phyloP scores from a whole-genome alignment of 2,888 invertebrate genomes.

The Lysandra coridon region DNA sequence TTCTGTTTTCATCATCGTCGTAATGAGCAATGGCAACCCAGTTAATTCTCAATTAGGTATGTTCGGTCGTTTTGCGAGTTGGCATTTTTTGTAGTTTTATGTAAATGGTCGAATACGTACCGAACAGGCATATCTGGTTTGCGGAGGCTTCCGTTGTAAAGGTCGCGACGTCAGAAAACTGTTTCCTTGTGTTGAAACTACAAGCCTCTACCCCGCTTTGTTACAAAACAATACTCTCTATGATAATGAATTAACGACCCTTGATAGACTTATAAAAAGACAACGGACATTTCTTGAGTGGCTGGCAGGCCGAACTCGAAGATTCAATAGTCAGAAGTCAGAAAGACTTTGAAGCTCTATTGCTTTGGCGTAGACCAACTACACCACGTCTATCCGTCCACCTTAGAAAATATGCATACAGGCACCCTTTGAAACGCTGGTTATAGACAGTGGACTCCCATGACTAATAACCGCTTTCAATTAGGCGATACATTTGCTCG shows the following conservation, averaged over 20 bases:
- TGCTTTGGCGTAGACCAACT: too few species aligned
- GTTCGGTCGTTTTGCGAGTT: background rate
- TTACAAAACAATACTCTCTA: background rate
- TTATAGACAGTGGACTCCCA: too few species aligned
- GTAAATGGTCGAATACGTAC: background rate
- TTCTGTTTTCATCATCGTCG: too few species aligned
- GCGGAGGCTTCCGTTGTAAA: conserved; percentile 4
- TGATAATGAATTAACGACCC: background rate
- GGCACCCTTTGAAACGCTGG: too few species aligned
- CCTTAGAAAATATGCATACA: too few species aligned
- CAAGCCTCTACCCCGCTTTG: background rate
- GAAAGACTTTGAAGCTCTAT: too few species aligned
- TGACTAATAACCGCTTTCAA: too few species aligned
- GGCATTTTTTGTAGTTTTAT: conserved; percentile 5
- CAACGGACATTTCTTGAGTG: background rate
- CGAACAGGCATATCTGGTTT: conserved; percentile 24
- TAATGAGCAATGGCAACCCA: background rate
- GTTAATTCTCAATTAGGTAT: background rate
- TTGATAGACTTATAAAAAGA: background rate
- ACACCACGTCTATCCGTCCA: too few species aligned
- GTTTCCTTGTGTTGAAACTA: conserved; percentile 9
- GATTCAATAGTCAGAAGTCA: too few species aligned
- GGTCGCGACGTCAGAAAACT: conserved; percentile 16
- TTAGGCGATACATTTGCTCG: background rate
- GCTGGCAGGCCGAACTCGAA: too few species aligned